phyloP scores from a whole-genome alignment of 2,113 vertebrate species.

The Rhegmatorhina hoffmannsi region DNA sequence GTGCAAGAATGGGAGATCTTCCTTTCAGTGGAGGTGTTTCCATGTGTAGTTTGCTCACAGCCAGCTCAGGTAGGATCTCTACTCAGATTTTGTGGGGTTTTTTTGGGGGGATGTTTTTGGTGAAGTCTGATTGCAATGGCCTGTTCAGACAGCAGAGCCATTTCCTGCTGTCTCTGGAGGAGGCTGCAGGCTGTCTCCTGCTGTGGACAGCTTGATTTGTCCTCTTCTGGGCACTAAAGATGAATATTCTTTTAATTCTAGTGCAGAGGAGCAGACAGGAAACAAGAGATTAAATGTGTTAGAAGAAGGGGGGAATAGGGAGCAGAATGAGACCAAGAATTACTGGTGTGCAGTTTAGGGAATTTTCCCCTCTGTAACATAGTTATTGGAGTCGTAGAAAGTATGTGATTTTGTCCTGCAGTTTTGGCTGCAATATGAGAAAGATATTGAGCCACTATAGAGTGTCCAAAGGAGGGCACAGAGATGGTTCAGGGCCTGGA shows the following conservation, averaged over 20 bases:
- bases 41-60: constrained; percentile 23
- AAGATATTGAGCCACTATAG: no score
- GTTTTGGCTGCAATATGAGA: no score
- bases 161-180: constrained; percentile 52
- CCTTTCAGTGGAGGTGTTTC: neutral
- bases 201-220: neutral
- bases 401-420: neutral
- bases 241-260: neutral
- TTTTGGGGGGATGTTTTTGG: constrained; percentile 5
- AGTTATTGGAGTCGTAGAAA: neutral
- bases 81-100: neutral
- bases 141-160: constrained; percentile 38
- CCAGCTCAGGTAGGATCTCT: neutral
- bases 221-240: neutral
- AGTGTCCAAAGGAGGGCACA: no score
- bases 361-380: accelerated
- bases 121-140: constrained; percentile 46
- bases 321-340: neutral
- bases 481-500: no score
- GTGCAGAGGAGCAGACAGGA: neutral
- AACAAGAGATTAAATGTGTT: neutral
- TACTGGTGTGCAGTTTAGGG: neutral
- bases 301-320: neutral
- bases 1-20: neutral
- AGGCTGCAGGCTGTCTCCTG: constrained; percentile 28